phyloP scores from a whole-genome alignment of 64 coral and sea anemone genomes.

The Stichodactyla mertensii region DNA sequence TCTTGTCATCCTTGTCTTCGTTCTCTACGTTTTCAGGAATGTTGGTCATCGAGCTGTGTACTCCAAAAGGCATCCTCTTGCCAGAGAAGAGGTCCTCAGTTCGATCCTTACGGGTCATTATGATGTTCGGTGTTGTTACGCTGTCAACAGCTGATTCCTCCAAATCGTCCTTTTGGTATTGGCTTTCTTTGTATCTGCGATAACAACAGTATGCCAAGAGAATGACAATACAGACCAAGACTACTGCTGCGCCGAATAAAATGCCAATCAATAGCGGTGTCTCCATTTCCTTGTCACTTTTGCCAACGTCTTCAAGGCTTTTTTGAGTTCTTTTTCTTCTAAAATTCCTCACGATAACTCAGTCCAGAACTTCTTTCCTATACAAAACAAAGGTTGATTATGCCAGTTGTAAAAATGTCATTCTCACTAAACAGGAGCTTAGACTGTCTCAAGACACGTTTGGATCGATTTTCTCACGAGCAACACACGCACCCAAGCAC shows the following conservation, averaged over 20 bases:
- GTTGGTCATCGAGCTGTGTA: neutral
- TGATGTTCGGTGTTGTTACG: neutral
- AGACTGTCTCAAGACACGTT: neutral
- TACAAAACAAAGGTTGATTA: too few species aligned
- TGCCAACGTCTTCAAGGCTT: neutral
- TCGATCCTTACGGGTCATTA: neutral
- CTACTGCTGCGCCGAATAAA: neutral
- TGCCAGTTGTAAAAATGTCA: too few species aligned
- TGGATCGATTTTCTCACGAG: neutral
- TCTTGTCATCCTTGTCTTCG: neutral
- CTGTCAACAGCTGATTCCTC: neutral
- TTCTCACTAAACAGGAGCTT: neutral
- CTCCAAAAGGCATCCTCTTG: constrained; percentile 1
- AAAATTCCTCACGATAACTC: neutral
- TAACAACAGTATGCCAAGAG: neutral
- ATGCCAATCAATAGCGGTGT: neutral
- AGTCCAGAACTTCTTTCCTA: too few species aligned
- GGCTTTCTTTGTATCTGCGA: neutral
- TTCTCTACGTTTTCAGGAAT: neutral
- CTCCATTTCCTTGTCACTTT: neutral
- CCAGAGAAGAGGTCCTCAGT: constrained; percentile 5
- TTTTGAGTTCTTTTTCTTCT: neutral
- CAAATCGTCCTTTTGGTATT: neutral
- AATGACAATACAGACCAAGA: neutral
- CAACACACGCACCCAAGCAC: neutral